These are phyloP conservation scores for Ganaspis brasiliensis DNA, from an alignment of 2,888 invertebrate species.

Conservation along the genomic window DNA sequence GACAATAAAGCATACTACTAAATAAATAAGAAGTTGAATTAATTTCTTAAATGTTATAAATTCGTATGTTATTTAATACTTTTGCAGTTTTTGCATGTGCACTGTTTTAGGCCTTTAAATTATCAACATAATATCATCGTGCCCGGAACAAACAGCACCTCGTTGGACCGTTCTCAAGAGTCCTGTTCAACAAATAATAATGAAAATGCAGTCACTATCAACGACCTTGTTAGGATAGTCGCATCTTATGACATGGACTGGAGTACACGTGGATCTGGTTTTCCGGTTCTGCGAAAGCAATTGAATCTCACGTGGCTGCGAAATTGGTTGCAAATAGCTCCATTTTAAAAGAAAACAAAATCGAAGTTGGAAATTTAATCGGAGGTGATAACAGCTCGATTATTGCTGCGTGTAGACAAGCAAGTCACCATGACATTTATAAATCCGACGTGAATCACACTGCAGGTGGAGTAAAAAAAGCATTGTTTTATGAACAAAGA, in stretches of 20 bases:
- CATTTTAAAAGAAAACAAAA: conserved; percentile 55
- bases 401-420: not conserved
- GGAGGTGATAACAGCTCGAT: conserved; percentile 65
- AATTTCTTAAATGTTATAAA: no score
- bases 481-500: conserved; percentile 55
- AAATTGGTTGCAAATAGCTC: conserved; percentile 52
- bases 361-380: conserved; percentile 62
- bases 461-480: conserved; percentile 55
- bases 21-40: no score
- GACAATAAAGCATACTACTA: no score
- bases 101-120: not conserved
- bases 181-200: not conserved
- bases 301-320: conserved; percentile 65
- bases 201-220: not conserved
- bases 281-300: conserved; percentile 65
- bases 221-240: not conserved
- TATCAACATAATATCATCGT: not conserved
- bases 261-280: conserved; percentile 21
- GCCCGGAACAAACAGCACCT: not conserved
- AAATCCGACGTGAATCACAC: conserved; percentile 65
- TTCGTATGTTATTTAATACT: no score
- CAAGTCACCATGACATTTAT: conserved; percentile 43
- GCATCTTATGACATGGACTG: not conserved
- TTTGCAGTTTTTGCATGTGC: no score
- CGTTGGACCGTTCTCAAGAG: no score